A percentile compares a stretch with the other conserved stretches of the same genome.
These are phyloP conservation scores for Decapterus maruadsi DNA, from an alignment of 2,797 vertebrate species.

Conservation along the genomic window DNA sequence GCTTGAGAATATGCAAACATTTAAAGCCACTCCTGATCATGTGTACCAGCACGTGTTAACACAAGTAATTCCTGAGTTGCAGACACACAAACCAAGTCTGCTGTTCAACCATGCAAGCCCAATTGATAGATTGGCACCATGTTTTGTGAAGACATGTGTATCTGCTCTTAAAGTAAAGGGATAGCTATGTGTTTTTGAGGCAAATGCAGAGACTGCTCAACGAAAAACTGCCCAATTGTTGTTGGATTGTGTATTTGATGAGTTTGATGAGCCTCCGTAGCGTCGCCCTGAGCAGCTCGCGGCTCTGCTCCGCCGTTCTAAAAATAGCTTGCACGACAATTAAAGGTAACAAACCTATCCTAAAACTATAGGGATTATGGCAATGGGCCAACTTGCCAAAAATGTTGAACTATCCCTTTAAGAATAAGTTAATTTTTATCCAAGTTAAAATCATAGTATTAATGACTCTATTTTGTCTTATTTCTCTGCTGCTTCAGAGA, in stretches of 20 bases:
- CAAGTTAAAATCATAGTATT: not conserved
- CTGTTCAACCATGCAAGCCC: not conserved
- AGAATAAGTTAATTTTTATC: not conserved
- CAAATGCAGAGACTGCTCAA: too few relatives aligned
- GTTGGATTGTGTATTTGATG: too few relatives aligned
- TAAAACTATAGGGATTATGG: too few relatives aligned
- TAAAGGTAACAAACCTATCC: too few relatives aligned
- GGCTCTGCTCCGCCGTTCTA: too few relatives aligned
- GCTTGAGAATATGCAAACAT: not conserved
- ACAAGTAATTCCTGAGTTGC: not conserved
- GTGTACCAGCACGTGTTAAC: not conserved
- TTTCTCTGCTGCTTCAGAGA: not conserved
- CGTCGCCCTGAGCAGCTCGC: too few relatives aligned
- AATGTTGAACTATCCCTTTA: too few relatives aligned
- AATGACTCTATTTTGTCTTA: not conserved
- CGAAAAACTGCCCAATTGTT: too few relatives aligned
- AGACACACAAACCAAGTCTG: not conserved
- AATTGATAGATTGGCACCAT: not conserved
- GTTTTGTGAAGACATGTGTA: not conserved
- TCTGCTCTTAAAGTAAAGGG: not conserved
- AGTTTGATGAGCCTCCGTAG: too few relatives aligned
- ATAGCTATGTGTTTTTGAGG: too few relatives aligned
- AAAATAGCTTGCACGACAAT: too few relatives aligned
- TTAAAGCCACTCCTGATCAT: not conserved
- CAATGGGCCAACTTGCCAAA: too few relatives aligned